phyloP scores from a whole-genome alignment of 1,140 invertebrate species.

The Rhizoglyphus robini region DNA sequence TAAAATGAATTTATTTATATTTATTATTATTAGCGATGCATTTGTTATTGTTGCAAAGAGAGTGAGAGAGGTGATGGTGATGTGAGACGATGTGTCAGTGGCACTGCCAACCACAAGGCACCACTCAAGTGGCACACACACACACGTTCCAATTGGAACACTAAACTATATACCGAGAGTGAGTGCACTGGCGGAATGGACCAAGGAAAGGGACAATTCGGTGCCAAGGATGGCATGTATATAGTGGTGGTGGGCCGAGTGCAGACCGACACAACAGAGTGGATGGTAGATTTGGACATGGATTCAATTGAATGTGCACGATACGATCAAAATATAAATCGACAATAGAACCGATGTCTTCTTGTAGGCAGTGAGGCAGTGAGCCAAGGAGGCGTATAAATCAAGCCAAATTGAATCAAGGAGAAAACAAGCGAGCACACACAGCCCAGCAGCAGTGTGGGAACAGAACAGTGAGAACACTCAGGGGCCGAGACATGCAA shows the following conservation, averaged over 20 bases:
- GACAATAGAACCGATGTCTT: not conserved
- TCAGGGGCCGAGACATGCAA: conserved; percentile 3
- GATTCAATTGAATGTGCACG: conserved; percentile 13
- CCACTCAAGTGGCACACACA: no score
- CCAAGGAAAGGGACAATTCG: not conserved
- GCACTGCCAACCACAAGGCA: no score
- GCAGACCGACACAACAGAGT: not conserved
- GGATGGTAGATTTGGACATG: conserved; percentile 1
- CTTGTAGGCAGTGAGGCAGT: not conserved
- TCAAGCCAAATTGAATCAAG: conserved; percentile 7
- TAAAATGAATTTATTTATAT: no score
- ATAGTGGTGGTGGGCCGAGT: not conserved
- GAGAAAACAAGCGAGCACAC: not conserved
- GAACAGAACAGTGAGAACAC: not conserved
- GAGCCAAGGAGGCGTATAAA: not conserved
- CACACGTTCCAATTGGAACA: no score
- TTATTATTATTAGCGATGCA: no score
- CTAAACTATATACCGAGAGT: no score
- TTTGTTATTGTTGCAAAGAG: no score
- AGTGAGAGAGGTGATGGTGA: no score
- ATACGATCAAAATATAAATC: conserved; percentile 14
- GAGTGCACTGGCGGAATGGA: no score
- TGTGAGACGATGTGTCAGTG: no score
- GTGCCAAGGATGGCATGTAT: not conserved
- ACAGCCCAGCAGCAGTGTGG: not conserved